A percentile compares a stretch with the other conserved stretches of the same genome.
Evolutionary conservation across 2,113 vertebrate species (phyloP).

Genomic region (Larimichthys crocea): DNA sequence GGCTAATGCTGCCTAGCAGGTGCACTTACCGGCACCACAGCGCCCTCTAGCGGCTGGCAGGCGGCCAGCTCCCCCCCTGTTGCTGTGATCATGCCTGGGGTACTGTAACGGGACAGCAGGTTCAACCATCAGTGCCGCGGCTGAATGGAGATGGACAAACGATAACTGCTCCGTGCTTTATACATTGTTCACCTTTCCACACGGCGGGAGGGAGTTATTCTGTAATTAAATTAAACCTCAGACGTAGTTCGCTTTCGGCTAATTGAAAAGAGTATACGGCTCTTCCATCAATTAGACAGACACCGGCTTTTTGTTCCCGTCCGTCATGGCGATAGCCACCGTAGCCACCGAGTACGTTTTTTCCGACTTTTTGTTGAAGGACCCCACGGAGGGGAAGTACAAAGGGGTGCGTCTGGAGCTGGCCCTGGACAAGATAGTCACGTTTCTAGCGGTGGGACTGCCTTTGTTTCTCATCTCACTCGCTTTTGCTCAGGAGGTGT

Average conservation of each 20-base stretch:
- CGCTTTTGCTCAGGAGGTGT: slow-evolving; percentile 96
- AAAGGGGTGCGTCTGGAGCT: slow-evolving; percentile 94
- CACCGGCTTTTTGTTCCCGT: slow-evolving; percentile 39
- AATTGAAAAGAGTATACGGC: slow-evolving; percentile 6
- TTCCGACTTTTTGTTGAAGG: slow-evolving; percentile 95
- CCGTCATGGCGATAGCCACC: slow-evolving; percentile 93
- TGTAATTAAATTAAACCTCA: not conserved
- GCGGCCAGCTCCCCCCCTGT: not conserved
- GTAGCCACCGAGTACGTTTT: slow-evolving; percentile 97
- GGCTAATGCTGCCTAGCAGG: not conserved
- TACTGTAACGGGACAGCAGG: slow-evolving; percentile 46
- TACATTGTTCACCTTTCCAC: not conserved
- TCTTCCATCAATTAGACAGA: slow-evolving; percentile 13
- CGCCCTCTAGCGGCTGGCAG: slow-evolving; percentile 6
- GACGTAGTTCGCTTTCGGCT: not conserved
- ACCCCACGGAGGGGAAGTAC: slow-evolving; percentile 89
- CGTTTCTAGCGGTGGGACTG: slow-evolving; percentile 91
- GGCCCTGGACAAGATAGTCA: slow-evolving; percentile 93
- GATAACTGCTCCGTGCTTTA: slow-evolving; percentile 1
- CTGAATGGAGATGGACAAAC: slow-evolving; percentile 19
- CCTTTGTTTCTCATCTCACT: slow-evolving; percentile 96
- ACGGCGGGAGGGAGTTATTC: no score
- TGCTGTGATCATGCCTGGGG: not conserved
- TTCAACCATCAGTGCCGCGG: slow-evolving; percentile 14
- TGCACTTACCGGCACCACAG: not conserved